Evolutionary conservation across 2,888 invertebrate genomes (phyloP).

Genomic region (Hyppa rectilinea): DNA sequence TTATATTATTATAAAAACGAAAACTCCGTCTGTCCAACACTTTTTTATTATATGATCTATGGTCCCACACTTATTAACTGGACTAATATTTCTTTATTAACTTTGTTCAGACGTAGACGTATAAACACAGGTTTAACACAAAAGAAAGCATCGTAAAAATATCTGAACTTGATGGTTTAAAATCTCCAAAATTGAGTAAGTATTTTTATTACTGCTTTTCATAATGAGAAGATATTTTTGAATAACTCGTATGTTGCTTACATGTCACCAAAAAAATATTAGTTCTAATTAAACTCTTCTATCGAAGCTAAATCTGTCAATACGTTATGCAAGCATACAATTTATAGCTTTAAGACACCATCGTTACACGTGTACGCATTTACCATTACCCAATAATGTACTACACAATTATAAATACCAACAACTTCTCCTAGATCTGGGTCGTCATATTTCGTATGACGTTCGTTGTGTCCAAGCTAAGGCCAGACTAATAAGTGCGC

Average conservation of each 20-base stretch:
- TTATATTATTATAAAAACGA: too few relatives aligned
- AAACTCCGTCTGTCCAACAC: background rate
- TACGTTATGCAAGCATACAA: slow-evolving; percentile 14
- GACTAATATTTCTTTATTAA: background rate
- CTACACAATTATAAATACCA: slow-evolving; percentile 29
- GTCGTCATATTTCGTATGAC: slow-evolving; percentile 37
- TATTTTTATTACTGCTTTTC: background rate
- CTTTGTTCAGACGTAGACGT: background rate
- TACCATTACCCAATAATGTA: slow-evolving; percentile 24
- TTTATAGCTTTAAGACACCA: background rate
- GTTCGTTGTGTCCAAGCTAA: slow-evolving; percentile 30
- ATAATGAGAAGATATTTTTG: background rate
- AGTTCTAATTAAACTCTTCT: slow-evolving; percentile 3
- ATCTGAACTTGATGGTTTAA: background rate
- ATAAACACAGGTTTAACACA: background rate
- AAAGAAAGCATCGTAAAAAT: background rate
- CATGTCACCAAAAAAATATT: background rate
- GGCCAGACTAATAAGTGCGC: slow-evolving; percentile 36
- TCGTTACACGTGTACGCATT: slow-evolving; percentile 24
- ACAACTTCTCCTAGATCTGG: slow-evolving; percentile 31
- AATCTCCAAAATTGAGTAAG: background rate
- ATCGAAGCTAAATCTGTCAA: slow-evolving; percentile 33
- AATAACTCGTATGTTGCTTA: background rate
- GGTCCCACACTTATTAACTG: too few relatives aligned
- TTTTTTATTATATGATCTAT: too few relatives aligned